Evolutionary conservation across 2,888 invertebrate species (phyloP), one percentile per base, ranked within the genome.

Genomic region (Tinea pellionella): DNA sequence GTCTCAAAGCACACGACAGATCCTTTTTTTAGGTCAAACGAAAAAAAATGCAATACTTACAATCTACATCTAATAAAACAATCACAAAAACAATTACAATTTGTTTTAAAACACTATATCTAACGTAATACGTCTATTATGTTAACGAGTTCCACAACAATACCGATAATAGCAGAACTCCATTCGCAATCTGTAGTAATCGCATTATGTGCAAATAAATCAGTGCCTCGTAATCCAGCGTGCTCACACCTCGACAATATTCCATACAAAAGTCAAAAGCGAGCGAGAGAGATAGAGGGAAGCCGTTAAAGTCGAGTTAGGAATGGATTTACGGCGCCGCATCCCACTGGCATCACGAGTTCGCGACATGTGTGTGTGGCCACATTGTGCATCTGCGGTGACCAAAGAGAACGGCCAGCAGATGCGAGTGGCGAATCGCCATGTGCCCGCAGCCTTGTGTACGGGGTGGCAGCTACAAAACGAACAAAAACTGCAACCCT

Each of bases 291-390:
- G 18, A 55, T 9, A 32, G 19, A 30, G 32, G 30, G 30, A 24
- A 66, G 65, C 70, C 70, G 73, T 74, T 75, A 74, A 74, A 74
- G 69, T 79, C 79, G 77, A 82, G 78, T 84, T 85, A 80, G 76
- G 69, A 77, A 77, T 74, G 79, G 78, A 85, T 86, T 86, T 84
- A 85, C 80, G 78, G 74, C 69, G 24, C 15, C 30, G 59, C 61
- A 55, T 55, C 56, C 37, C 51, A 60, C 55, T 55, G 29, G 18
- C 47, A 47, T 55, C 55, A 55, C 55, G 47, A 55, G 55, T 24
- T 24, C 18, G 55, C 24, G 55, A 57, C 57, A 57, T 57, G 57
- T 57, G 57, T 57, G 55, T 29, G 29, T 55, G 24, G 57, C 57
- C 53, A 53, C 53, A 47, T 15, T 24, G 53, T 53, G 53, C 53